These are phyloP conservation scores for Blennius ocellaris DNA, from an alignment of 2,113 vertebrate genomes.

Conservation along the genomic window DNA sequence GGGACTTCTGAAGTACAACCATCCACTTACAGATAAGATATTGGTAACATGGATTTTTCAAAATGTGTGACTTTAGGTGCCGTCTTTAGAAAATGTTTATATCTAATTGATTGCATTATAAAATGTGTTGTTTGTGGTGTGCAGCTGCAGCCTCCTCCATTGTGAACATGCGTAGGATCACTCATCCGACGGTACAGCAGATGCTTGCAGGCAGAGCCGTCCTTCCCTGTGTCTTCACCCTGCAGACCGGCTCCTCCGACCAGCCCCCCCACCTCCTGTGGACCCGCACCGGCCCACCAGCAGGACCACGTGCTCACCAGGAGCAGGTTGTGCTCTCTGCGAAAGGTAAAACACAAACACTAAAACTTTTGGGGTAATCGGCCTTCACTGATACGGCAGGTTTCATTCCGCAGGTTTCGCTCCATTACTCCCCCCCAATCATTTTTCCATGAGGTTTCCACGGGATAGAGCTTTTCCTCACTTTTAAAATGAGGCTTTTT, in stretches of 20 bases:
- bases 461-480: no score
- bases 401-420: no score
- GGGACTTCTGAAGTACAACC: no score
- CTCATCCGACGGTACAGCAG: slow-evolving; percentile 75
- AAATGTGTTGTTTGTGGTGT: slow-evolving; percentile 12
- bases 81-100: no score
- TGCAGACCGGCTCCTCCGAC: slow-evolving; percentile 63
- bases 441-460: no score
- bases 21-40: no score
- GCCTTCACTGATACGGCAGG: no score
- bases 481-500: no score
- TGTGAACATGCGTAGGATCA: slow-evolving; percentile 87
- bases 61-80: no score
- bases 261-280: slow-evolving; percentile 87
- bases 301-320: slow-evolving; percentile 64
- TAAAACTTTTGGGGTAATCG: no score
- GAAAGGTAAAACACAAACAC: slow-evolving; percentile 77
- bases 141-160: slow-evolving; percentile 79
- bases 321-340: slow-evolving; percentile 88
- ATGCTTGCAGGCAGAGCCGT: slow-evolving; percentile 86
- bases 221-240: slow-evolving; percentile 90
- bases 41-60: no score
- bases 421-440: no score
- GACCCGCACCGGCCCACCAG: slow-evolving; percentile 84
- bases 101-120: slow-evolving; percentile 3